phyloP scores from a whole-genome alignment of 2,797 vertebrate genomes.

The Acanthurus lineatus region DNA sequence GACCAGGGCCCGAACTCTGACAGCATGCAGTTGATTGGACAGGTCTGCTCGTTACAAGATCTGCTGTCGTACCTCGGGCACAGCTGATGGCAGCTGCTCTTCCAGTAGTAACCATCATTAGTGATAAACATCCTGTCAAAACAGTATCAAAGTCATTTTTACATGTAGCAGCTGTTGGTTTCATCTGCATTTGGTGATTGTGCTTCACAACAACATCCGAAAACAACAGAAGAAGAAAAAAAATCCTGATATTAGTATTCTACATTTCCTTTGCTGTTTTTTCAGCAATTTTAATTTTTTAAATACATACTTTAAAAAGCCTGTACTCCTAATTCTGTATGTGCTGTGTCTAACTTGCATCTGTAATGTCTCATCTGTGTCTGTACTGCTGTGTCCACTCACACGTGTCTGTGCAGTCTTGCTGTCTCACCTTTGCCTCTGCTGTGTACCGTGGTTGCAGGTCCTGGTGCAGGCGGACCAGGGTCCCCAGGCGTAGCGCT shows the following conservation, averaged over 20 bases:
- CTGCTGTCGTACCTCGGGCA: slow-evolving; percentile 84
- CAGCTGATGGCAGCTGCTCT: slow-evolving; percentile 84
- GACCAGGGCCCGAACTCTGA: slow-evolving; percentile 92
- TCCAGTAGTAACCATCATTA: slow-evolving; percentile 85
- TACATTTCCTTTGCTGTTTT: background rate
- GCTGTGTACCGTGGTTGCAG: slow-evolving; percentile 90
- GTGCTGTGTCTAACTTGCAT: background rate
- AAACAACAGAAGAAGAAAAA: too few relatives aligned
- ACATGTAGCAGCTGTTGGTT: background rate
- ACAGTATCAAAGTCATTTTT: background rate
- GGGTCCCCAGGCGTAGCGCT: slow-evolving; percentile 88
- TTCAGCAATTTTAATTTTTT: background rate
- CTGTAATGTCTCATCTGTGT: background rate
- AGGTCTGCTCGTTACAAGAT: slow-evolving; percentile 87
- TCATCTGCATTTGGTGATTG: background rate
- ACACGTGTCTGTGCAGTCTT: background rate
- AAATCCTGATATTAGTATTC: background rate
- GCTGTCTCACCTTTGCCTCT: background rate
- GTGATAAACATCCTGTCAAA: slow-evolving; percentile 78
- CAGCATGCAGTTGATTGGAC: slow-evolving; percentile 90
- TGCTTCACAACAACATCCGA: background rate
- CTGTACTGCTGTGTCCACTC: too few relatives aligned
- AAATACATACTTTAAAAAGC: too few relatives aligned
- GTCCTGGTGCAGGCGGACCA: slow-evolving; percentile 92
- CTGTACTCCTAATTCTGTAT: too few relatives aligned